Evolutionary conservation across 2,113 vertebrate species (phyloP), one percentile per base, ranked within the genome.

Genomic region (Rousettus leschenaultii): DNA sequence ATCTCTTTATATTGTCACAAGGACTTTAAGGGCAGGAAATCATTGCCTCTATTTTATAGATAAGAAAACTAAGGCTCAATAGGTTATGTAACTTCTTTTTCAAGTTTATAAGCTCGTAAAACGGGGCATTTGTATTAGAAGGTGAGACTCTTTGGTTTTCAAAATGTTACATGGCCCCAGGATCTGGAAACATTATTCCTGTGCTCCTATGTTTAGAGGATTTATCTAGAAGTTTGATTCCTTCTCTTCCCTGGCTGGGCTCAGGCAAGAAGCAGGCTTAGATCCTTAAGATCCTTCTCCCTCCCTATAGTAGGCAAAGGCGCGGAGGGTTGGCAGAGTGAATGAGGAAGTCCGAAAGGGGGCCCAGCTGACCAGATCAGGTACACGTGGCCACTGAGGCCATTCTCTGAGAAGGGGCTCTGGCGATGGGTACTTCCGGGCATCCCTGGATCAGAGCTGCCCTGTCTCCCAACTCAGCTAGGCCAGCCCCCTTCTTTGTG

Each of bases 401-500:
- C 70, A 13, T 53, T 63, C 55, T 38, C 57, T 30, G 70, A 68
- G 33, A 65, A 38, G 53, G 48, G 38, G 28, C 53, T 94, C 71
- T 40, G n/a, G 43, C 1, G 2, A 26, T 24, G 70, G 80, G 66
- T 38, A 14, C 70, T 95, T 88, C 85, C 82, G 86, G 79, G 43
- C 63, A 75, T 77, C 92, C 55, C 80, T 26, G 84, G 30, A 73
- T 89, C 91, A 10, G 79, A 68, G 89, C 89, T 53, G 74, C 55
- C 85, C 91, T 3, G 63, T 97, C 94, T 96, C 95, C 94, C 84
- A 93, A 48, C 74, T 91, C 91, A 19, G 74, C 85, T 45, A 88
- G 88, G 95, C 95, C 92, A 70, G 90, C 90, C 96, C 94, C 71
- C 77, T 98, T 91, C 96, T 97, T 97, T 97, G 97, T 97, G 77